Evolutionary conservation across 64 coral and sea anemone species (phyloP), one percentile per base, ranked within the genome.

Genomic region (Exaiptasia diaphana): DNA sequence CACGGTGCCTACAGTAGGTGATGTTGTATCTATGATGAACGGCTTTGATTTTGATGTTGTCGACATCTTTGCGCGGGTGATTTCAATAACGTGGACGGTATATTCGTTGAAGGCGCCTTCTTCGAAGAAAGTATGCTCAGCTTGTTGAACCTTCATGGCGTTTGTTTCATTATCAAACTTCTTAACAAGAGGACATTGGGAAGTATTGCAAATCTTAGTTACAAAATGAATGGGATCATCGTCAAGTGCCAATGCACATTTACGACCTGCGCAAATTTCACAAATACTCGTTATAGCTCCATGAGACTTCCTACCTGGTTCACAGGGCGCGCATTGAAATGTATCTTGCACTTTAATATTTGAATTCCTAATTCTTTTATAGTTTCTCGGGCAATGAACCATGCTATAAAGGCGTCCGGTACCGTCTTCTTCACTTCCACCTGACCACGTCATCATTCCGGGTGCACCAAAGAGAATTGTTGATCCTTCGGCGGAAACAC

Each of bases 401-500:
- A 73, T 61, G 34, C 84, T 28, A 67, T 97, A 83, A 11, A 97
- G 79, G 10, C 85, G 71, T 28, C 94, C 94, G 13, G 84, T 86
- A 30, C 67, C 68, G 17, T 26, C 29, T 20, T 46, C 62, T 29
- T 76, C 84, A 18, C 53, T 70, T 50, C 43, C 45, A 37, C 53
- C 83, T 22, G 94, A 89, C 89, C 88, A 97, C 5, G 94, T 52
- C 34, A 61, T 38, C 36, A 80, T 73, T 74, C 62, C 68, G 4
- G 94, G 94, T 11, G 85, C 68, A 11, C 94, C 94, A 65, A 97
- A 42, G 2, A 89, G 32, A 35, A 97, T 32, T 49, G 41, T 87
- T 32, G 82, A 36, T 3, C 55, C 85, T 8, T 38, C 17, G 26
- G 92, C 38, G 63, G 79, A 76, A n/a, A 92, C 94, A 36, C 49